These are phyloP conservation scores for Tetramorium parvispinum DNA, from an alignment of 1,140 invertebrate species.

Conservation along the genomic window DNA sequence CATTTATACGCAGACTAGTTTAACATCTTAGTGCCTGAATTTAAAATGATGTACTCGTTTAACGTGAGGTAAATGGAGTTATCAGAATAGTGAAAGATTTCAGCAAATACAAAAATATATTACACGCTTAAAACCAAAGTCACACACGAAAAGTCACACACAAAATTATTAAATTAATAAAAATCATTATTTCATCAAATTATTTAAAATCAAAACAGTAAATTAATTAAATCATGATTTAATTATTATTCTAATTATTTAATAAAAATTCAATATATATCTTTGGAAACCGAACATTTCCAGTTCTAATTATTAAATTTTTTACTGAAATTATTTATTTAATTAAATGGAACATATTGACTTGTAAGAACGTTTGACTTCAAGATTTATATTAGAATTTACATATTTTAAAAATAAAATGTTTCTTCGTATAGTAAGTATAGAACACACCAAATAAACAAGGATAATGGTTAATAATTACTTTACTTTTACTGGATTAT, in stretches of 20 bases:
- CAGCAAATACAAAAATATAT: neutral
- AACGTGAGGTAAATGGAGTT: neutral
- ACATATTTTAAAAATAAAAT: neutral
- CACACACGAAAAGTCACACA: neutral
- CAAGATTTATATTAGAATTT: neutral
- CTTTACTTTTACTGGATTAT: neutral
- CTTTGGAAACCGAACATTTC: neutral
- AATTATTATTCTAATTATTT: neutral
- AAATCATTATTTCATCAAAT: constrained; percentile 4
- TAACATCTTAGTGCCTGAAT: constrained; percentile 26
- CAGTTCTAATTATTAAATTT: neutral
- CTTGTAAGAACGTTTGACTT: neutral
- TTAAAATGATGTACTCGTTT: neutral
- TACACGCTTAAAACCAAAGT: neutral
- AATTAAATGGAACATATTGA: neutral
- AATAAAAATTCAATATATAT: constrained; percentile 18
- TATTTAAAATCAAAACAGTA: neutral
- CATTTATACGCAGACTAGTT: constrained; percentile 13
- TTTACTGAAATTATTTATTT: neutral
- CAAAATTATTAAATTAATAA: constrained; percentile 9
- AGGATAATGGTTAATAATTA: constrained; percentile 11
- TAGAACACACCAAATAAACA: neutral
- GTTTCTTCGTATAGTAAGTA: neutral
- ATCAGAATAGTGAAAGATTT: neutral
- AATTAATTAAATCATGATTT: neutral